Evolutionary conservation across 1,140 invertebrate species (phyloP), one percentile per base, ranked within the genome.

Genomic region (Aphidius gifuensis): DNA sequence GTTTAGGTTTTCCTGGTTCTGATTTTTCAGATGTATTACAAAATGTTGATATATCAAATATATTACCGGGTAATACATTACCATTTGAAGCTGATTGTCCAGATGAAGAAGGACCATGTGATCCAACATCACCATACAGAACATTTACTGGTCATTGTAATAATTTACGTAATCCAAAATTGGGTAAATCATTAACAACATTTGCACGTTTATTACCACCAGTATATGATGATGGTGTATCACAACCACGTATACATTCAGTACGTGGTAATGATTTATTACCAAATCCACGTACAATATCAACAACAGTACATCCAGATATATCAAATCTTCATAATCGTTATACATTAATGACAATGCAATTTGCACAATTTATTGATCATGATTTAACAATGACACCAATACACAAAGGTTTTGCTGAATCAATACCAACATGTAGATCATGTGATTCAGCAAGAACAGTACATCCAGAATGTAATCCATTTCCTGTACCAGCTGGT

Each of bases 341-440:
- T n/a, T 96, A 97, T 73, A 93, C 91, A 0, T 82, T 95, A 16
- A 93, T 94, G 88, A 86, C 92, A 5, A 96, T 96, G 93, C 92
- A 98, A 81, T 98, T 88, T 76, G 92, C 92, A 4, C 94, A 96
- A 73, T 93, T 96, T 69, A 70, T 96, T 5, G 94, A 96, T 77
- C 94, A 96, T 76, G 94, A 97, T 78, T 79, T 96, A 11, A 96
- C 93, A 1, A 89, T 96, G 83, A 96, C 93, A 2, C 93, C 93
- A 0, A 91, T 94, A 53, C 91, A 94, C 67, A 92, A 92, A 85
- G 92, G 90, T 66, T 92, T 91, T 80, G 87, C 88, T 61, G 89
- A 90, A 69, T 92, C 88, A 0, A 92, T 94, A 61, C 88, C 93
- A 0, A 90, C 92, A 67, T 95, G 94, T 68, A 82, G 92, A 50